These are phyloP conservation scores for Cryptocephalus primarius DNA, from an alignment of 2,888 invertebrate genomes.

Conservation along the genomic window DNA sequence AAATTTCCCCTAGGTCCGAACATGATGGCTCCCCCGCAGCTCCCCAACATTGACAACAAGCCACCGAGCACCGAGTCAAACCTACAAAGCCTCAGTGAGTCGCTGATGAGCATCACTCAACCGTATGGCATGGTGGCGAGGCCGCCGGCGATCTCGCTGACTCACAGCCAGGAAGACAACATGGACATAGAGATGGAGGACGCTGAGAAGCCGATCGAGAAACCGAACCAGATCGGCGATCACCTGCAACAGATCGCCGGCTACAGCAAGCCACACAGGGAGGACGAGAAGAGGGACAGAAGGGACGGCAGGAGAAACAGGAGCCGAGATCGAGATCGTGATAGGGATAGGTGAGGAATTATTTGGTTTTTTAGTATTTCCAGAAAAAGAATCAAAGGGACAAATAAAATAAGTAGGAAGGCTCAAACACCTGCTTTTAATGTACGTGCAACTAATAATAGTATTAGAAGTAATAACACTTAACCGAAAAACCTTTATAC, in stretches of 20 bases:
- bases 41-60: conserved; percentile 13
- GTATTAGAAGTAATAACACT: too few species aligned
- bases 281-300: conserved; percentile 14
- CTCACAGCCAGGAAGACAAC: conserved; percentile 51
- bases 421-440: too few species aligned
- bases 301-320: conserved; percentile 25
- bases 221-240: conserved; percentile 33
- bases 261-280: conserved; percentile 10
- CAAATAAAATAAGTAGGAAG: too few species aligned
- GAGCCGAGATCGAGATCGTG: conserved; percentile 22
- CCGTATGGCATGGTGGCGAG: conserved; percentile 31
- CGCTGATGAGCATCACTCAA: conserved; percentile 37
- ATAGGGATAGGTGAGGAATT: conserved; percentile 11
- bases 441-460: too few species aligned
- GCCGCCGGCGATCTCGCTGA: conserved; percentile 32
- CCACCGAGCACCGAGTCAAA: conserved; percentile 13
- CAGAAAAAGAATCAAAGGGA: too few species aligned
- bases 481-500: too few species aligned
- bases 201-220: conserved; percentile 30
- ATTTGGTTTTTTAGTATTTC: too few species aligned
- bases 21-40: conserved; percentile 25
- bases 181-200: conserved; percentile 72
- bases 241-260: conserved; percentile 7
- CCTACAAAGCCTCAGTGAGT: conserved; percentile 22
- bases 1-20: conserved; percentile 9